Base-by-base conservation (phyloP, 1,140 invertebrate genomes). In the Drosophila truncata region DNA sequence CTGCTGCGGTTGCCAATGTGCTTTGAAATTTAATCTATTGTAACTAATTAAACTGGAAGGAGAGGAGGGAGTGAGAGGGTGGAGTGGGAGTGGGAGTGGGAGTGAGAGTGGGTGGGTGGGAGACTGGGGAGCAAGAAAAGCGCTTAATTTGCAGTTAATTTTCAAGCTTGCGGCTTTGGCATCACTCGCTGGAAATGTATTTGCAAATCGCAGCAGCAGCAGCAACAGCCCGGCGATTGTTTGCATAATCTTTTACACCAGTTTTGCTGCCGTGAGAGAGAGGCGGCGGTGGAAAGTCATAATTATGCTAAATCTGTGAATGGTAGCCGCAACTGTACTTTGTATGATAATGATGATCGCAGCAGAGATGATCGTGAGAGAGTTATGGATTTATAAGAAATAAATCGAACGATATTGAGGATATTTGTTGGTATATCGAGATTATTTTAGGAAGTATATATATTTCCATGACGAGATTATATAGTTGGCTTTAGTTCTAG, bases 21-120 rank as follows among this genome's bases (percentile, higher is more conserved):
- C 84, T 90, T 91, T 90, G 85, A 90, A 90, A 90, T 85, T 90
- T 90, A 90, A 90, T 90, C 85, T 90, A 85, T 90, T 90, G 85
- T 90, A 90, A 90, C 85, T 90, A 90, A 90, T 90, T 90, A 90
- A 90, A 82, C 66, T 55, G 41, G 9, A 10, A 11, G 41, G n/a
- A 46, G 20, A 49, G 23, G n/a, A 47, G 58, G 44, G 44, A 46
- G 31, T 42, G 59, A n/a, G n/a, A n/a, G n/a, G n/a, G n/a, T n/a
- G 44, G 67, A 42, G 59, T 18, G 44, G 25, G 66, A 18, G 23
- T 25, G 25, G 25, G 4, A 25, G 4, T 25, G 39, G 8, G n/a
- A 18, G n/a, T 29, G 46, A n/a, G 62, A 31, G 20, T 50, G 58
- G 44, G 31, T 42, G 59, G 49, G 59, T 18, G 44, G 27, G 66